Evolutionary conservation across 2,113 vertebrate genomes (phyloP), one percentile per base, ranked within the genome.

Genomic region (Sapayoa aenigma): DNA sequence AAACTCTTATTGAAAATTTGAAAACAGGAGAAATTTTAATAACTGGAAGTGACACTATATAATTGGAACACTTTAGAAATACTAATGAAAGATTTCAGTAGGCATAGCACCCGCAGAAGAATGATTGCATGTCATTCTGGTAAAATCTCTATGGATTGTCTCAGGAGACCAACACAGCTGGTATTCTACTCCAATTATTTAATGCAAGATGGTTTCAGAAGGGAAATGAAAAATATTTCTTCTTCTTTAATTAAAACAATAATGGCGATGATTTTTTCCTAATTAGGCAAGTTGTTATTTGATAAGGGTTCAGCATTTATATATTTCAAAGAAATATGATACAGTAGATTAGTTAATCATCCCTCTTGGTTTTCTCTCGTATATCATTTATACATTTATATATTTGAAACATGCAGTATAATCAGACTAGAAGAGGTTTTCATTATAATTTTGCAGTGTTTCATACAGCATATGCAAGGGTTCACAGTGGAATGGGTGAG

Each of bases 91-190:
- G 5, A 7, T 74, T 94, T 67, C 75, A 62, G 75, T 14, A 83
- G 50, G 19, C 55, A 66, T 11, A 87, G 49, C 82, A 93, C 73
- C 53, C 5, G 1, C 59, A 89, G 62, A 83, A 87, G 55, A 47
- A 59, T 21, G 27, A 87, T 76, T 1, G 0, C 3, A 2, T 69
- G 28, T 89, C 33, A 11, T 62, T 37, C 49, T 94, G 69, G 16
- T 79, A 78, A 95, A 95, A 79, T 68, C 28, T 92, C 77, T 27
- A 8, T 22, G 46, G 81, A 73, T 89, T 95, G 86, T 86, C 83
- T 71, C 92, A 93, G 47, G 86, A 89, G 44, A 56, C 33, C 16
- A 87, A 73, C 1, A 2, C 66, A 95, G 62, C 66, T 76, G 37
- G 39, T 37, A 46, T 89, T 74, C 49, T 89, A 46, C 30, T 84